Evolutionary conservation across 2,797 vertebrate genomes (phyloP).

Genomic region (Pterois miles): DNA sequence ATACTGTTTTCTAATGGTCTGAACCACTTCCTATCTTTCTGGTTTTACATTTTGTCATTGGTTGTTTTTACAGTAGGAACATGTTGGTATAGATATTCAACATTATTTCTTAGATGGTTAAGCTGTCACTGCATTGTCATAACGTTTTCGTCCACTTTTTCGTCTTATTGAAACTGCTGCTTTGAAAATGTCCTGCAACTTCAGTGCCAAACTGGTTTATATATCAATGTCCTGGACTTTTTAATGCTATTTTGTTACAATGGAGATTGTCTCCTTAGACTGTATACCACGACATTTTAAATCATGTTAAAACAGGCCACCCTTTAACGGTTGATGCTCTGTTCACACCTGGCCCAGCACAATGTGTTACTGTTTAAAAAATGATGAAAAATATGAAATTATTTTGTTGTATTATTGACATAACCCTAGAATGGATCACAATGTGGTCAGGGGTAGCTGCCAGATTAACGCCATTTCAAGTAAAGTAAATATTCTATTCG

Average conservation of each 20-base stretch:
- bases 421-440: conserved; percentile 43
- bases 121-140: conserved; percentile 70
- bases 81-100: conserved; percentile 59
- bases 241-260: conserved; percentile 74
- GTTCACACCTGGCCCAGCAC: conserved; percentile 59
- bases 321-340: conserved; percentile 61
- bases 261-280: conserved; percentile 39
- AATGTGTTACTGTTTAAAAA: conserved; percentile 54
- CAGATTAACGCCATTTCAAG: conserved; percentile 63
- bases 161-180: conserved; percentile 67
- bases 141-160: conserved; percentile 61
- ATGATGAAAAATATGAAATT: conserved; percentile 55
- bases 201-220: conserved; percentile 83
- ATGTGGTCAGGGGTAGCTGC: conserved; percentile 55
- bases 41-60: conserved; percentile 74
- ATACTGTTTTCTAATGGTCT: conserved; percentile 83
- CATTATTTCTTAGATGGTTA: conserved; percentile 64
- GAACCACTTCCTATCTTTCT: conserved; percentile 77
- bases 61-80: conserved; percentile 75
- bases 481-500: conserved; percentile 66
- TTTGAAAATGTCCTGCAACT: conserved; percentile 66
- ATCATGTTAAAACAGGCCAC: conserved; percentile 57
- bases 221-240: conserved; percentile 65
- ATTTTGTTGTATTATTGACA: conserved; percentile 67
- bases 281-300: conserved; percentile 49